Base-by-base conservation (phyloP, 2,113 vertebrate species). In the Tenrec ecaudatus region DNA sequence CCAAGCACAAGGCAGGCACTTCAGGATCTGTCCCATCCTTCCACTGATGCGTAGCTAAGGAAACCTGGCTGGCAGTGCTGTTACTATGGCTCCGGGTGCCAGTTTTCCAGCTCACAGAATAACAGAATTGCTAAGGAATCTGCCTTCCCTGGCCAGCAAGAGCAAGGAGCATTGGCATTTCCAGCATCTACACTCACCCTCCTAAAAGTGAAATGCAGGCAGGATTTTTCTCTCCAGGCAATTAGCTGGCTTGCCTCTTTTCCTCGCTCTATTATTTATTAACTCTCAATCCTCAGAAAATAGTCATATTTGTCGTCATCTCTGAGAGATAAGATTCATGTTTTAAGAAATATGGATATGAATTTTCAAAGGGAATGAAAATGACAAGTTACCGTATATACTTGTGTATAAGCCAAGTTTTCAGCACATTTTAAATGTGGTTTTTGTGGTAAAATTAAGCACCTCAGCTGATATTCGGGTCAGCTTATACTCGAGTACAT, bases 351-450 rank as follows among this genome's bases (percentile, higher is more conserved):
- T 29, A 36, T 88, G n/a, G 20, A 88, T 64, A 78, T 82, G 47
- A 80, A 90, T n/a, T 25, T 82, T 95, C 68, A 62, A 79, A 82
- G 16, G 33, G 53, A 79, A 86, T 62, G n/a, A 86, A 92, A 87
- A 62, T 89, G 53, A 6, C 38, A 27, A 62, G 22, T 62, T 62
- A 53, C 47, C 11, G 12, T 53, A 53, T 53, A 53, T 53, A 53
- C 47, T 53, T 10, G 11, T 14, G 12, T 53, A 53, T 53, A 53
- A 53, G 47, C 47, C 12, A 10, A 53, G 47, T 53, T 53, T 53
- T 53, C 47, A 53, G 47, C 47, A 53, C 9, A 53, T 53, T 53
- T 53, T 12, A 5, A 53, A 53, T 53, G 9, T 10, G 6, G 6
- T 53, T 53, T 53, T 53, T 53, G 47, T 53, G 47, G 47, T 14